A percentile compares a stretch with the other conserved stretches of the same genome.
Evolutionary conservation across 2,113 vertebrate genomes (phyloP).

Genomic region (Ammospiza nelsoni): DNA sequence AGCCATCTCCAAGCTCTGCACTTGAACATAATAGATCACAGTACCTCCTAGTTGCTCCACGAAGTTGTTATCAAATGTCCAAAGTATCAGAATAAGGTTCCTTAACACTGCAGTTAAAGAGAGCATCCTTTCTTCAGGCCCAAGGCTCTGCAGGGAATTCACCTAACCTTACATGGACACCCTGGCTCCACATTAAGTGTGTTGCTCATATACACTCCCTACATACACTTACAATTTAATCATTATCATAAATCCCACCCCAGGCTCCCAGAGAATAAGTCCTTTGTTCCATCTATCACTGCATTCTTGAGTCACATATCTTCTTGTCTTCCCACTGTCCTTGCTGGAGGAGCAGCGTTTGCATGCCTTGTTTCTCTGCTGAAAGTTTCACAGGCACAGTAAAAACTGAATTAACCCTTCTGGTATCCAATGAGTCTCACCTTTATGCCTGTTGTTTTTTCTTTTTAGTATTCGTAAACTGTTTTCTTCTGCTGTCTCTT

Average conservation of each 20-base stretch:
- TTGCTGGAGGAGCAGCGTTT: background rate
- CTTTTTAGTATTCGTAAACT: background rate
- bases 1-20: background rate
- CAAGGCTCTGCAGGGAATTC: background rate
- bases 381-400: background rate
- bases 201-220: background rate
- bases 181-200: accelerated
- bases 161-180: background rate
- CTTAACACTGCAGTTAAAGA: background rate
- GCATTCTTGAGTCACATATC: background rate
- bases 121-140: background rate
- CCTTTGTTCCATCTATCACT: background rate
- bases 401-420: background rate
- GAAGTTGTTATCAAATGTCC: background rate
- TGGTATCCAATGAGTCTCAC: background rate
- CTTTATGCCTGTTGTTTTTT: constrained; percentile 59
- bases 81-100: background rate
- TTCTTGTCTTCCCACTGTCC: background rate
- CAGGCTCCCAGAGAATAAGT: background rate
- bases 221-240: background rate
- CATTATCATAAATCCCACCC: background rate
- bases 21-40: background rate
- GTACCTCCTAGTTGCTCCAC: background rate
- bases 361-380: background rate
- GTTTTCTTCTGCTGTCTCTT: constrained; percentile 37